Evolutionary conservation across 2,888 invertebrate species (phyloP), one percentile per base, ranked within the genome.

Genomic region (Parascotia fuliginaria): DNA sequence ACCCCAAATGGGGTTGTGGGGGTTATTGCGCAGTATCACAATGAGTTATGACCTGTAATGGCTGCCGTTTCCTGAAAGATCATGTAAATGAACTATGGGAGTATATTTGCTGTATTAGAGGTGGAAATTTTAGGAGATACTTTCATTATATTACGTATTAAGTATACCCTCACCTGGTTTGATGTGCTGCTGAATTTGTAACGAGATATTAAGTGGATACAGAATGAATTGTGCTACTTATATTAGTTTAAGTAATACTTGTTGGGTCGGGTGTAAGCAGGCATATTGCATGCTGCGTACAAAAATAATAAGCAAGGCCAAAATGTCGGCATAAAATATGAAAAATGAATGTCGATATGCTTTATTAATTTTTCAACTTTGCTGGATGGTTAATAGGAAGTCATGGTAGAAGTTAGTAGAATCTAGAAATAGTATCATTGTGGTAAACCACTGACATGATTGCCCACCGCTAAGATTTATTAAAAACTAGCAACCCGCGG

Each of bases 21-120:
- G 65, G 59, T 66, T 59, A 68, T 61, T 47, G 65, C 68, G 50
- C 55, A 65, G 68, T 65, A 61, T 64, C 65, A 43, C 61, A 54
- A 54, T 66, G 65, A 66, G 65, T 67, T 67, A 66, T 55, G 38
- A 44, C 55, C 53, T 36, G 59, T 62, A 43, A 59, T 48, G 49
- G 45, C 42, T 41, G 44, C 22, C 44, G 41, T 45, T 51, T 51
- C 50, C 50, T 41, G 32, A 40, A 28, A 44, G 44, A 51, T 51
- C 44, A 45, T 51, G 44, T 41, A 39, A 51, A 51, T 51, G 50
- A 45, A 51, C 16, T 40, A 43, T 40, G 33, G n/a, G 24, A 7
- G 33, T 40, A 24, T 43, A 43, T 40, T 40, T 40, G 27, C 19
- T 29, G 38, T 27, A 39, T 42, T 39, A 43, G 29, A 43, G 12